Base-by-base conservation (phyloP, 2,888 invertebrate species). In the Erebia aethiops region DNA sequence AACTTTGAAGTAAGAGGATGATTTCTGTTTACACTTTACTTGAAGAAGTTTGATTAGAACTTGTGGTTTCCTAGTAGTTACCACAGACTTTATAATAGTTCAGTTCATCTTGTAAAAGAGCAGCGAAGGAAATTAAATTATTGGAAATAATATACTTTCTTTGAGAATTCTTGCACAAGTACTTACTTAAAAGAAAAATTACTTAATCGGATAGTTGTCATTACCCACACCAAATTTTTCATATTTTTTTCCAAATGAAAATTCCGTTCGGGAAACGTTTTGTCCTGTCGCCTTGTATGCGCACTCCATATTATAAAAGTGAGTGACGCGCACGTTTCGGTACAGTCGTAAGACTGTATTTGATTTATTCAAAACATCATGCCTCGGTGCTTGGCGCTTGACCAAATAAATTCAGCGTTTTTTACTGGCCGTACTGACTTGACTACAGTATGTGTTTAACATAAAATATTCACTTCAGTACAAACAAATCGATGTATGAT, bases 321-420 rank as follows among this genome's bases (percentile, higher is more conserved):
- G 43, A 43, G 43, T 43, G 43, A 43, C 43, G 43, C 51, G 4
- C 4, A 51, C 13, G 5, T 51, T n/a, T 51, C 51, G 0, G 46
- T 46, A 13, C 13, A 46, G 43, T 43, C 43, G 43, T 46, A 57
- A 16, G 43, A 61, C 43, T 61, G 16, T 46, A 61, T 46, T 18
- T 11, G 43, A 61, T 57, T 56, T 13, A 60, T 43, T 35, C 43
- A 16, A 60, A 60, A 14, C 58, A n/a, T 57, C 26, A 26, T 14
- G n/a, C 58, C 7, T 41, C 11, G n/a, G 9, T 41, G n/a, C 68
- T 79, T 82, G 81, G 82, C 81, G 68, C 70, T 16, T 63, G 7
- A 77, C 80, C 81, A 81, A 77, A 70, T 66, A 63, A 41, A 75
- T 67, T 71, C 71, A 72, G 71, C 72, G 69, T 54, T 73, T 73